Percentiles rank a stretch among this genome's conserved stretches.
These are phyloP conservation scores for Rhombomys opimus DNA, from an alignment of 2,113 vertebrate genomes.

Conservation along the genomic window DNA sequence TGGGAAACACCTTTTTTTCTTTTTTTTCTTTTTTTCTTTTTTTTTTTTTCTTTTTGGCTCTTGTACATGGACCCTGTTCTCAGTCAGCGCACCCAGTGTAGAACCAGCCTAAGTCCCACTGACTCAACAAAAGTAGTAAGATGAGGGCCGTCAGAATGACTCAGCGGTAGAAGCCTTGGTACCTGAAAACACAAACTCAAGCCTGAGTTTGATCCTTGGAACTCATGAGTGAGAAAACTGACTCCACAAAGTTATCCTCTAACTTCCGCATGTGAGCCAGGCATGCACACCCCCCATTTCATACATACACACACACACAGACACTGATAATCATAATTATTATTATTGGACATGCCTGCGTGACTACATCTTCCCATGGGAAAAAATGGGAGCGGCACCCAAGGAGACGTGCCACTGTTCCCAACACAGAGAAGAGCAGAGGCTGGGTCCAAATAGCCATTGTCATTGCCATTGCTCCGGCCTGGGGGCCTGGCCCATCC, in stretches of 20 bases:
- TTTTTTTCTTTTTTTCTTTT: neutral
- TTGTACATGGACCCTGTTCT: neutral
- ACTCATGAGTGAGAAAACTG: neutral
- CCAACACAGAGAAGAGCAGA: neutral
- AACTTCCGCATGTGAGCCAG: neutral
- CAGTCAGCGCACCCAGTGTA: fast-evolving
- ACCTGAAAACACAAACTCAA: neutral
- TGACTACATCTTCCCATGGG: neutral
- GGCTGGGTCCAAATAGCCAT: neutral
- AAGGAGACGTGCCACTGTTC: neutral
- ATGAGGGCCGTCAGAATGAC: neutral
- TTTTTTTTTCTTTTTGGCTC: neutral
- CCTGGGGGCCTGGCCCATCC: neutral
- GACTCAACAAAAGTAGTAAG: neutral
- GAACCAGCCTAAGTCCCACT: neutral
- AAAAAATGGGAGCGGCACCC: neutral
- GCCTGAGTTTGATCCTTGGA: neutral
- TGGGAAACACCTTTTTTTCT: neutral
- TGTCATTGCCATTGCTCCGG: fast-evolving
- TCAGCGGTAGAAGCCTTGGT: neutral
- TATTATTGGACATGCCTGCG: neutral
- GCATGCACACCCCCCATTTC: neutral
- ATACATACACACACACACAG: neutral
- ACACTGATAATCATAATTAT: neutral
- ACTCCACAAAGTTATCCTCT: neutral